phyloP scores from a whole-genome alignment of 1,140 invertebrate species.

The Drosophila biarmipes region DNA sequence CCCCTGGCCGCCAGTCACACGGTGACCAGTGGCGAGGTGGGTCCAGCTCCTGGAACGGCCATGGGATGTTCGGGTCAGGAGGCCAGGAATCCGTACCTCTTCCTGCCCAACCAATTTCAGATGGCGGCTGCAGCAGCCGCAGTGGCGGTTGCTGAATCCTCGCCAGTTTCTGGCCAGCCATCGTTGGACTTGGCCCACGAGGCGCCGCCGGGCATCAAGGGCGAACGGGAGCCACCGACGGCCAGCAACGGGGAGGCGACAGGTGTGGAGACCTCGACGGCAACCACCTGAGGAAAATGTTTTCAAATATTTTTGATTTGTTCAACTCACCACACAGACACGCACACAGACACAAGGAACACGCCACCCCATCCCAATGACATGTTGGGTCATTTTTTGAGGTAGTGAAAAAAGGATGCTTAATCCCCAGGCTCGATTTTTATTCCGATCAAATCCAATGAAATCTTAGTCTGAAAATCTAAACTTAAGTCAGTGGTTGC shows the following conservation, averaged over 20 bases:
- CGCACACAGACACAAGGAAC: conserved; percentile 29
- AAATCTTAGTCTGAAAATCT: neutral
- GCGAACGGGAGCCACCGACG: conserved; percentile 38
- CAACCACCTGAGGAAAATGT: conserved; percentile 31
- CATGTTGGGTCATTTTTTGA: conserved; percentile 2
- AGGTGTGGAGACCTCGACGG: conserved; percentile 31
- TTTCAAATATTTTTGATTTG: conserved; percentile 24
- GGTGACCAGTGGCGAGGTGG: conserved; percentile 53
- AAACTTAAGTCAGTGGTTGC: too few species aligned
- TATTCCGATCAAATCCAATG: neutral
- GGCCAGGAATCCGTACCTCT: conserved; percentile 68
- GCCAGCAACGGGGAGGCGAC: conserved; percentile 49
- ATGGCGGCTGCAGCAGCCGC: conserved; percentile 76
- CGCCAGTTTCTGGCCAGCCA: conserved; percentile 41
- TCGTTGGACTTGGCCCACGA: conserved; percentile 54
- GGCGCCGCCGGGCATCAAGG: conserved; percentile 45
- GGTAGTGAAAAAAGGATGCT: neutral
- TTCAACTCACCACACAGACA: conserved; percentile 29
- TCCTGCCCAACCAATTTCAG: conserved; percentile 83
- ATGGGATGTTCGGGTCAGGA: conserved; percentile 21
- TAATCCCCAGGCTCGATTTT: neutral
- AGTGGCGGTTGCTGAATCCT: conserved; percentile 60
- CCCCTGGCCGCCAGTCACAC: conserved; percentile 53
- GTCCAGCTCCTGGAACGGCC: conserved; percentile 13
- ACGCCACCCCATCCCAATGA: conserved; percentile 21